Evolutionary conservation across 2,113 vertebrate species (phyloP), one percentile per base, ranked within the genome.

Genomic region (Pterocles burchelli): DNA sequence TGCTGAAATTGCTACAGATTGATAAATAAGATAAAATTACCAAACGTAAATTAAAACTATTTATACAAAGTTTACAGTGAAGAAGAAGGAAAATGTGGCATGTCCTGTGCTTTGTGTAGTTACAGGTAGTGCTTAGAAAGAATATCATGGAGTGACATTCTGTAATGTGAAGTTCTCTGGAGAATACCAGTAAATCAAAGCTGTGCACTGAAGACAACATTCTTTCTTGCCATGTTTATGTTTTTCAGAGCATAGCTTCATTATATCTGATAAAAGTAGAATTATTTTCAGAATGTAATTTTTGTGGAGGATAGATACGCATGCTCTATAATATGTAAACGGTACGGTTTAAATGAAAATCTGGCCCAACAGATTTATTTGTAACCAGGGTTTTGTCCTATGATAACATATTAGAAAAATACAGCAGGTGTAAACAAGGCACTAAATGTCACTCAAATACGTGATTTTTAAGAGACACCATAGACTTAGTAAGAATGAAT

Each of bases 31-130:
- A 88, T 34, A 46, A 38, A 91, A 75, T 88, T 73, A 75, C 78
- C 31, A 86, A 74, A 87, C 71, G 88, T 43, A 94, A 83, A 24
- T 51, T 59, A 52, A 63, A 94, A 77, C 74, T 25, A 73, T 77
- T 91, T 97, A 93, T 91, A 28, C 28, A 70, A 90, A 52, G 10
- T 81, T 96, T 94, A 92, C 43, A 80, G 21, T n/a, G 45, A 92
- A 83, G 41, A 33, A 63, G 46, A 89, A 71, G 58, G 75, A 95
- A 89, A 82, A 57, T 29, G 38, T 90, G 63, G 13, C 46, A 67
- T 75, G 38, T 73, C 33, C 12, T 76, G 33, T 72, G 57, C 43
- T 95, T 92, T 89, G 49, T 43, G 18, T 65, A 74, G 13, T 54
- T 85, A 80, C 51, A 93, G 33, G 24, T 15, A 70, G 8, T 36